Percentiles rank a stretch among this genome's conserved stretches.
phyloP scores from a whole-genome alignment of 2,888 invertebrate species.

The Ennomos fuscantarius region DNA sequence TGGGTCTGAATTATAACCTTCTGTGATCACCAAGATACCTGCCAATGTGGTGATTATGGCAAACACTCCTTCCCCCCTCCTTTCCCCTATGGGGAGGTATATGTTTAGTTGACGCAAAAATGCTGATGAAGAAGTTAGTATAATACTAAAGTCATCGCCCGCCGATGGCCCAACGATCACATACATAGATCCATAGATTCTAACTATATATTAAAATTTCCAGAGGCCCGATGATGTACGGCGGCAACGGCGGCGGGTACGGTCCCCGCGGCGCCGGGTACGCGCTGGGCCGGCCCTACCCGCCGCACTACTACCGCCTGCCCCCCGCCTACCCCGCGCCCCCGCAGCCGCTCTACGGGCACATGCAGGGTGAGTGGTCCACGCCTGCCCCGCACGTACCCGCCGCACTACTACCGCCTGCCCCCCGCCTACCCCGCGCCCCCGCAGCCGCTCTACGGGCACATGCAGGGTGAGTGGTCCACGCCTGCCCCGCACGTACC shows the following conservation, averaged over 20 bases:
- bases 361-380: constrained; percentile 4
- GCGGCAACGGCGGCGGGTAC: constrained; percentile 47
- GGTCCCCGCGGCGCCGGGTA: constrained; percentile 57
- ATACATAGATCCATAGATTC: too few relatives aligned
- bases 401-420: constrained; percentile 52
- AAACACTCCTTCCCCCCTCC: too few relatives aligned
- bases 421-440: constrained; percentile 34
- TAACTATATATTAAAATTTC: not conserved
- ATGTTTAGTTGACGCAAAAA: too few relatives aligned
- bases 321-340: constrained; percentile 34
- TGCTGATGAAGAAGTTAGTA: too few relatives aligned
- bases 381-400: constrained; percentile 8
- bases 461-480: constrained; percentile 6
- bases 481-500: constrained; percentile 8
- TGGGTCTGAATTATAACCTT: too few relatives aligned
- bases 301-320: constrained; percentile 57
- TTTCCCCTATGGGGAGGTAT: too few relatives aligned
- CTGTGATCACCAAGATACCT: too few relatives aligned
- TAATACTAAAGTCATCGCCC: too few relatives aligned
- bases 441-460: constrained; percentile 7
- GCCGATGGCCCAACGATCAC: too few relatives aligned
- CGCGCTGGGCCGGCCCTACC: constrained; percentile 44
- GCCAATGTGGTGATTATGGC: too few relatives aligned
- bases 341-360: constrained; percentile 13
- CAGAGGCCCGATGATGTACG: constrained; percentile 77